Conservation (phyloP, 2,113 vertebrate species). For the Trogon surrucura region DNA sequence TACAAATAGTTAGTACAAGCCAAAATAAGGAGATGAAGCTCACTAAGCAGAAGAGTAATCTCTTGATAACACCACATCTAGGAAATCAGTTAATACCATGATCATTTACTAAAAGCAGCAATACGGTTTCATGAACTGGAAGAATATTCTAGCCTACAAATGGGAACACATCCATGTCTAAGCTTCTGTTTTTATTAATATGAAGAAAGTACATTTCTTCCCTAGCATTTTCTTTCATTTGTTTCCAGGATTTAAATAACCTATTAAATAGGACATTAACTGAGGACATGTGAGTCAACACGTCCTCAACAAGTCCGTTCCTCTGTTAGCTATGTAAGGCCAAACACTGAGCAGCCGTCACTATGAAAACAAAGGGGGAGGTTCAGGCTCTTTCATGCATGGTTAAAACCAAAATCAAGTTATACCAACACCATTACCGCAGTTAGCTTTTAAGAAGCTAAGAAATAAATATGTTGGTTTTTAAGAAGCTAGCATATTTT, state of each 20-base stretch:
- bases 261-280: no score
- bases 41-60: neutral
- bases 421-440: neutral
- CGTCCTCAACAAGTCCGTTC: neutral
- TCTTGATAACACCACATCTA: neutral
- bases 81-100: neutral
- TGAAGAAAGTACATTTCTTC: neutral
- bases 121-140: neutral
- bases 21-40: neutral
- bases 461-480: neutral
- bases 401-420: neutral
- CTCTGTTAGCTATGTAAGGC: neutral
- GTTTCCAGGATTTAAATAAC: neutral
- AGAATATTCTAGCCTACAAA: neutral
- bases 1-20: neutral
- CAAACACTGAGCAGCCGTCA: neutral
- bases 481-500: neutral
- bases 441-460: neutral
- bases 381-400: neutral
- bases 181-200: neutral
- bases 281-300: neutral
- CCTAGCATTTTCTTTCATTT: neutral
- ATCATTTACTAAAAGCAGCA: neutral
- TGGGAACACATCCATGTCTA: neutral
- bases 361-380: neutral